Evolutionary conservation across 2,113 vertebrate species (phyloP).

Genomic region (Istiophorus platypterus): DNA sequence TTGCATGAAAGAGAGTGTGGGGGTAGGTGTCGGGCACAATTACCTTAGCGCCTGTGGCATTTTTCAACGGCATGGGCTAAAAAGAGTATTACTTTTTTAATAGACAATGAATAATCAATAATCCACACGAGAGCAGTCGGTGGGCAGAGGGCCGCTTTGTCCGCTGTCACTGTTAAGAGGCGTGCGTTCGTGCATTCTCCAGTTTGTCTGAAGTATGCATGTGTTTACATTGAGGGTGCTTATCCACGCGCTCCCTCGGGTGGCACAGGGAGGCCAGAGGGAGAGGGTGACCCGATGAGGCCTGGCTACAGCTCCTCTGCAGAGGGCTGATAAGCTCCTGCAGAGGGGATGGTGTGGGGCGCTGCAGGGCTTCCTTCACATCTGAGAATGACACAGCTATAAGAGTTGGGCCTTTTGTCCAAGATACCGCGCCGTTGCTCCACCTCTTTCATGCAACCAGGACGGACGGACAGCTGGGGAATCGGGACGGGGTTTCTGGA

Average conservation of each 20-base stretch:
- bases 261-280: slow-evolving; percentile 46
- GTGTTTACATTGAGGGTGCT: slow-evolving; percentile 44
- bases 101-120: slow-evolving; percentile 18
- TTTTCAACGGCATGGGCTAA: neutral
- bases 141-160: neutral
- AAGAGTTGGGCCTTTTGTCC: slow-evolving; percentile 56
- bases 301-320: slow-evolving; percentile 54
- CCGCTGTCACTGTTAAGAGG: slow-evolving; percentile 5
- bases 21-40: no score
- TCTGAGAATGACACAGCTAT: slow-evolving; percentile 53
- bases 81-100: slow-evolving; percentile 17
- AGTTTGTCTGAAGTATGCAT: slow-evolving; percentile 24
- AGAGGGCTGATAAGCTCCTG: slow-evolving; percentile 50
- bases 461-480: slow-evolving; percentile 27
- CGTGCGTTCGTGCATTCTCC: neutral
- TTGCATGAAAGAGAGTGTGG: slow-evolving; percentile 24
- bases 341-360: slow-evolving; percentile 11
- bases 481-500: slow-evolving; percentile 6
- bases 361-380: slow-evolving; percentile 58
- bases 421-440: slow-evolving; percentile 41
- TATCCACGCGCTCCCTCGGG: slow-evolving; percentile 44
- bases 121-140: neutral
- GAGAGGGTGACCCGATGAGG: slow-evolving; percentile 50
- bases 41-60: neutral
- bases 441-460: slow-evolving; percentile 28